These are phyloP conservation scores for Clangula hyemalis DNA, from an alignment of 2,797 vertebrate species.

Conservation along the genomic window DNA sequence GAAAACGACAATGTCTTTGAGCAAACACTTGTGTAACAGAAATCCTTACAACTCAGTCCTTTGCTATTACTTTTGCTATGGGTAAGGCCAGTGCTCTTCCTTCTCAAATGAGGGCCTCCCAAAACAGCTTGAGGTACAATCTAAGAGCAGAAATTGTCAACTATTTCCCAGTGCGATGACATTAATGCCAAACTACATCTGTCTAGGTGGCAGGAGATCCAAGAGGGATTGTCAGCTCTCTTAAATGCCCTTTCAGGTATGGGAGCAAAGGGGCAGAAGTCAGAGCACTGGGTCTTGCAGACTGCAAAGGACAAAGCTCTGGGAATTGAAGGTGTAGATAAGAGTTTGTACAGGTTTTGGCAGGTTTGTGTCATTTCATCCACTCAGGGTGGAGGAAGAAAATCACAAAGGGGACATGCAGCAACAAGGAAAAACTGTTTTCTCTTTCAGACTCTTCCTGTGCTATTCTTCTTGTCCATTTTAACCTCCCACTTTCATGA, in stretches of 20 bases:
- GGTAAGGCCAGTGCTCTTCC: background rate
- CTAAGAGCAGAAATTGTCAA: accelerated
- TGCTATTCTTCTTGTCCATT: constrained; percentile 52
- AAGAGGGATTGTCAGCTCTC: background rate
- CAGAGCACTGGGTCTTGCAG: background rate
- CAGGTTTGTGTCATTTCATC: constrained; percentile 50
- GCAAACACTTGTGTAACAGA: background rate
- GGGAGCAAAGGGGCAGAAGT: background rate
- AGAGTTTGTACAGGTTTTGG: constrained; percentile 39
- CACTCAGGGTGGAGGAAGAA: background rate
- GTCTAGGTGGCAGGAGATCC: background rate
- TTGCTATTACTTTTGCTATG: background rate
- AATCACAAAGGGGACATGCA: constrained; percentile 20
- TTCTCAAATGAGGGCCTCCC: background rate
- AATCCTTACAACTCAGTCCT: background rate
- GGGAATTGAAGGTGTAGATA: background rate
- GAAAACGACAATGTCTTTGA: background rate
- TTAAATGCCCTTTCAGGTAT: background rate
- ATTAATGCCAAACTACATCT: background rate
- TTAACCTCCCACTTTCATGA: constrained; percentile 45
- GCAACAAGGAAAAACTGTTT: constrained; percentile 23
- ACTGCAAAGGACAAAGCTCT: background rate
- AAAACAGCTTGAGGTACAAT: background rate
- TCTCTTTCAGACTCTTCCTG: constrained; percentile 30
- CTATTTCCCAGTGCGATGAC: background rate